Evolutionary conservation across 2,888 invertebrate genomes (phyloP), one percentile per base, ranked within the genome.

Genomic region (Tachina grossa): DNA sequence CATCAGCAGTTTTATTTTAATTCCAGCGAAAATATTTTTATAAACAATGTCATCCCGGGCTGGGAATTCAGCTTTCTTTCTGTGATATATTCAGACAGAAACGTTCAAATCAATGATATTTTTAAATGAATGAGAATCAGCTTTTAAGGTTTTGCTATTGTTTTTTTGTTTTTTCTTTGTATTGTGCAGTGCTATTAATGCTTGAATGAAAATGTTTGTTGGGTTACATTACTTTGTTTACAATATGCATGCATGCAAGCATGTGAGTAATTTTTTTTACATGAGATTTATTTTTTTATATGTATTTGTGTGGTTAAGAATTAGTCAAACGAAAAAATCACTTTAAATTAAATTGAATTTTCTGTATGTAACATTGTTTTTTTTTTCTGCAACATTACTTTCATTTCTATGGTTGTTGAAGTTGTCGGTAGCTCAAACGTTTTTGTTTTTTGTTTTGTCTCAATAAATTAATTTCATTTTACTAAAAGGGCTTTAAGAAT

Each of bases 281-380:
- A 31, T 31, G 31, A 31, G 31, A 31, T 6, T 31, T 74, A 16
- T 10, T 75, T n/a, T 68, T 3, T 66, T 39, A 0, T 16, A 72
- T 55, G 47, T 75, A 69, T 57, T 61, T 63, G 66, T 81, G 81
- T 77, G 84, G 84, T 84, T 84, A 81, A 68, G 84, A 84, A 84
- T 84, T 84, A 84, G 84, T 84, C 81, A 84, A 81, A 84, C 81
- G 84, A 81, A 84, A 84, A 84, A 84, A 84, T 84, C 84, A 84
- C 77, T 84, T 84, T 84, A 81, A 84, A 81, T 84, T 81, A 84
- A 81, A 81, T 81, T 81, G 80, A 84, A 84, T 77, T 84, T 81
- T 84, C 74, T 81, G 81, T 66, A 77, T 81, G 61, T 63, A 74
- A 74, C 76, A 72, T 65, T 77, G 61, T 63, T 74, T 57, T 49